Conservation (phyloP, 2,113 vertebrate species). For the Atlantisia rogersi region DNA sequence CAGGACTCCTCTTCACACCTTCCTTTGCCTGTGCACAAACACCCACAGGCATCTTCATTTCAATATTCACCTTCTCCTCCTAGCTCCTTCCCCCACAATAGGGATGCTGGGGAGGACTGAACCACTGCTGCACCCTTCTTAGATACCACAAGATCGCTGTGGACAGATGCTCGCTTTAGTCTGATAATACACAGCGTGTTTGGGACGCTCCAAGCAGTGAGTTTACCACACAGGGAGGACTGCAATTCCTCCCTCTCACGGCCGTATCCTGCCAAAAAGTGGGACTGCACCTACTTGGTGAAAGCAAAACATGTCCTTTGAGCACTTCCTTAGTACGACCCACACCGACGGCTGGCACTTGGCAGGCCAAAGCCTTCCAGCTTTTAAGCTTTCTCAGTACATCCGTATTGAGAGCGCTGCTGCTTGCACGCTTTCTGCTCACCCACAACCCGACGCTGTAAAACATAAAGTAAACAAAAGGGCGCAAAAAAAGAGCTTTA, state of each 20-base stretch:
- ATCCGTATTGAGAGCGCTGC: background rate
- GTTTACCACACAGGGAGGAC: background rate
- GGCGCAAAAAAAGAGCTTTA: background rate
- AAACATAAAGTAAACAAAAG: background rate
- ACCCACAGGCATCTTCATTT: background rate
- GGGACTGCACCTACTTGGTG: background rate
- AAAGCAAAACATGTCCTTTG: background rate
- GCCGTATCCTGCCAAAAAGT: background rate
- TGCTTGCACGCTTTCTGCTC: background rate
- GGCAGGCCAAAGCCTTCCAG: background rate
- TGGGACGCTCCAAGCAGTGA: background rate
- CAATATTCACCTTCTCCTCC: background rate
- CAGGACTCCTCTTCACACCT: background rate
- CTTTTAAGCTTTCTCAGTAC: background rate
- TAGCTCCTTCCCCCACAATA: background rate
- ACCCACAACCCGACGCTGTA: rapidly evolving
- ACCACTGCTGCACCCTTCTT: background rate
- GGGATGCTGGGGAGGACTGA: background rate
- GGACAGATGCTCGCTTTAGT: background rate
- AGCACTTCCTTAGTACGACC: background rate
- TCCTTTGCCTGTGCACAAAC: background rate
- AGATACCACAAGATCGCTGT: background rate
- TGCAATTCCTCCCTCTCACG: too few species aligned
- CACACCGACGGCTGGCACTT: rapidly evolving
- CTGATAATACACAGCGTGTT: background rate